Evolutionary conservation across 2,797 vertebrate species (phyloP), one percentile per base, ranked within the genome.

Genomic region (Pangasius sanitwongsei): DNA sequence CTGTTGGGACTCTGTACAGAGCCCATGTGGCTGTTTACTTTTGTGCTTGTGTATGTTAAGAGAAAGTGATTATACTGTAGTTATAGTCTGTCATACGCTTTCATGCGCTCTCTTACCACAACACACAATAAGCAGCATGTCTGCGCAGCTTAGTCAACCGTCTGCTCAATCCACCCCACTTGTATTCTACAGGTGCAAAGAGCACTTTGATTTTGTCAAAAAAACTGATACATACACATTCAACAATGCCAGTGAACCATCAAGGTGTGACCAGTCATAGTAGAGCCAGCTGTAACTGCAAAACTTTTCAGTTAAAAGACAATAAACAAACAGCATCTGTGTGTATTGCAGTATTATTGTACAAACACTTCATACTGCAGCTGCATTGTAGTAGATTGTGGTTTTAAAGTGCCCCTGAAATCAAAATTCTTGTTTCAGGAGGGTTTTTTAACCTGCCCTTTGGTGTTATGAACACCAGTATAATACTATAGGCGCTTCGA

Each of bases 11-110:
- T 6, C 78, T 72, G 13, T 82, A 81, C 12, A 55, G 25, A 41
- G 83, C 48, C 31, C 4, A n/a, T 65, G 57, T 86, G 78, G 16
- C 41, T 81, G 75, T 78, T 53, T 55, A 0, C 12, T 15, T 48
- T 8, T 12, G 11, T 65, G 57, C 67, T 25, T 23, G 61, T 50
- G 48, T 69, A n/a, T 57, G 63, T 50, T 69, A n/a, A 53, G 84
- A 59, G 31, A 81, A 59, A 12, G 55, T 25, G 78, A 57, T 82
- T 44, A 86, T 41, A n/a, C n/a, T n/a, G n/a, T n/a, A 72, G 84
- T 59, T 44, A 18, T 57, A 59, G 23, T 59, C 23, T n/a, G 50
- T 72, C 13, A 6, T 57, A 15, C 9, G 0, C 34, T 25, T 81
- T 81, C 20, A 37, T 6, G 18, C 9, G 1, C 55, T 82, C 20